Evolutionary conservation across 2,113 vertebrate genomes (phyloP).

Genomic region (Hippocampus mohnikei): DNA sequence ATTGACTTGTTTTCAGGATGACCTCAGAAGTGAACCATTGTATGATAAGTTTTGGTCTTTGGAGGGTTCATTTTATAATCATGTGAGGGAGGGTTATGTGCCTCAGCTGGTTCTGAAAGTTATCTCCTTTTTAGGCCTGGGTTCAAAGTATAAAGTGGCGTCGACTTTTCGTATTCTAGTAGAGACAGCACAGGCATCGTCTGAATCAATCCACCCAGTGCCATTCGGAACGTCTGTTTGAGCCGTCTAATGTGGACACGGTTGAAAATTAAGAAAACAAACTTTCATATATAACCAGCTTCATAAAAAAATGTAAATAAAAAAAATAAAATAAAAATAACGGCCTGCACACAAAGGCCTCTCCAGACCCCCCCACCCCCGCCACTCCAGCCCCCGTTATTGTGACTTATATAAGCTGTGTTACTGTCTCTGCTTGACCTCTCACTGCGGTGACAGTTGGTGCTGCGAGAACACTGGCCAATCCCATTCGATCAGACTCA

Average conservation of each 20-base stretch:
- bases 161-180: not conserved
- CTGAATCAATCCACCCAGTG: not conserved
- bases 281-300: not conserved
- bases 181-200: not conserved
- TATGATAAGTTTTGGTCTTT: too few species aligned
- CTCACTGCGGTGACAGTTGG: slow-evolving; percentile 64
- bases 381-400: slow-evolving; percentile 44
- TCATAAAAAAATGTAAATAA: not conserved
- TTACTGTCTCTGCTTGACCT: slow-evolving; percentile 66
- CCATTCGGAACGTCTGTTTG: too few species aligned
- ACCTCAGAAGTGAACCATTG: too few species aligned
- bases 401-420: slow-evolving; percentile 69
- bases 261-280: not conserved
- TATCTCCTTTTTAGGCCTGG: not conserved
- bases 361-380: not conserved
- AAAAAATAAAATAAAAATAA: not conserved
- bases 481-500: slow-evolving; percentile 63
- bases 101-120: too few species aligned
- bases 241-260: not conserved
- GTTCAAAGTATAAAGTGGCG: not conserved
- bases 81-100: too few species aligned
- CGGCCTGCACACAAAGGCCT: not conserved
- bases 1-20: too few species aligned
- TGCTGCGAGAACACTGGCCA: slow-evolving; percentile 53
- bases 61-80: not conserved